Conservation (phyloP, 2,113 vertebrate genomes). For the Peromyscus californicus region DNA sequence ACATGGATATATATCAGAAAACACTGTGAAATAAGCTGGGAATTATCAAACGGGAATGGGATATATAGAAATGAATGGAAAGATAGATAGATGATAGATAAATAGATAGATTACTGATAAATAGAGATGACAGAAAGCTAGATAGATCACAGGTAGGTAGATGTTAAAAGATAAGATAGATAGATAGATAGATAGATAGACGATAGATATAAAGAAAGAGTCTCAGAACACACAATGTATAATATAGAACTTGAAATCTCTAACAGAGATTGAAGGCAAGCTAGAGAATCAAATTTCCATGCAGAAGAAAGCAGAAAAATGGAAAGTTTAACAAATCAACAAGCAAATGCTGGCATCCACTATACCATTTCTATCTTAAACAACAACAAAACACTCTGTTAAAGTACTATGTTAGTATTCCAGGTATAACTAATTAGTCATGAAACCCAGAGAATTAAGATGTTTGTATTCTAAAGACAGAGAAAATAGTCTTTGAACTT, state of each 20-base stretch:
- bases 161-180: neutral
- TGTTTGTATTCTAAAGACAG: neutral
- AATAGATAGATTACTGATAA: neutral
- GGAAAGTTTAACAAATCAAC: neutral
- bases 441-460: neutral
- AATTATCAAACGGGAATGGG: neutral
- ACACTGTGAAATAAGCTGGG: neutral
- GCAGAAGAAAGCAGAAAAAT: neutral
- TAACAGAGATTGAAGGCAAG: neutral
- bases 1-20: neutral
- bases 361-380: neutral
- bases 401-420: neutral
- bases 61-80: neutral
- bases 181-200: neutral
- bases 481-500: neutral
- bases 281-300: neutral
- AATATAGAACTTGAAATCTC: neutral
- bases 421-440: neutral
- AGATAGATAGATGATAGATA: neutral
- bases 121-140: neutral
- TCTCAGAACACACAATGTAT: neutral
- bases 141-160: neutral
- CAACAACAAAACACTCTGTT: neutral
- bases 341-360: neutral
- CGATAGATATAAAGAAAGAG: neutral